Percentiles rank a stretch among this genome's conserved stretches.
Conservation (phyloP, 2,888 invertebrate species). For the Macrophya alboannulata region DNA sequence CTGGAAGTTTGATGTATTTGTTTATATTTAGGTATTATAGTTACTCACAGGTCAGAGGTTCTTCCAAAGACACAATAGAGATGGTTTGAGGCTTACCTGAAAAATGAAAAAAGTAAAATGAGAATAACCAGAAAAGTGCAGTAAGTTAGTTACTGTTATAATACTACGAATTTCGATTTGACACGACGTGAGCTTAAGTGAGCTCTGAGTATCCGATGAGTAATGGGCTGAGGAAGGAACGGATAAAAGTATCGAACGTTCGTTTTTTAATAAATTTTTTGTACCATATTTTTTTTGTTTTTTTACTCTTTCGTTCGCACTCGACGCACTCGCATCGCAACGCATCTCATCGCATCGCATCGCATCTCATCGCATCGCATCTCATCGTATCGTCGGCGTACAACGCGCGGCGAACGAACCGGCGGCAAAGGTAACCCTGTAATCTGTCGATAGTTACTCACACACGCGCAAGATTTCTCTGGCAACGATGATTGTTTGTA, state of each 20-base stretch:
- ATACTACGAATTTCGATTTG: not conserved
- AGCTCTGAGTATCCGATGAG: slow-evolving; percentile 13
- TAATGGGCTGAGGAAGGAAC: slow-evolving; percentile 17
- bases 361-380: too few species aligned
- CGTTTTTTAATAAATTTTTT: slow-evolving; percentile 37
- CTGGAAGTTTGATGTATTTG: not conserved
- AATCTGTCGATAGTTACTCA: slow-evolving; percentile 64
- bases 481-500: slow-evolving; percentile 57
- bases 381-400: not conserved
- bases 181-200: not conserved
- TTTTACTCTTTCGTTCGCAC: slow-evolving; percentile 7
- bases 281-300: not conserved
- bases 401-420: not conserved
- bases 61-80: not conserved
- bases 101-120: slow-evolving; percentile 57
- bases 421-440: slow-evolving; percentile 64
- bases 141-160: not conserved
- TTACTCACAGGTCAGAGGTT: slow-evolving; percentile 14
- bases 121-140: not conserved
- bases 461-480: slow-evolving; percentile 54
- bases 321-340: not conserved
- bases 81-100: slow-evolving; percentile 63
- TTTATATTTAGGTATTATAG: not conserved
- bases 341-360: not conserved
- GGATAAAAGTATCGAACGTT: not conserved